These are phyloP conservation scores for human DNA, from an alignment of 2,113 vertebrate species.

Conservation along the genomic window GRCh38 chr3:139353501-139354000, in stretches of 20 bases:
- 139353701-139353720: not conserved
- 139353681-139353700: not conserved
- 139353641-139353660: not conserved
- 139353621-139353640: not conserved
- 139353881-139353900: not conserved
- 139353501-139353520: not conserved
- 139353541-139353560: not conserved
- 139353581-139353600: not conserved
- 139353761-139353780: not conserved
- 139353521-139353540: not conserved
- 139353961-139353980: not conserved
- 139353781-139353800: not conserved
- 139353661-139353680: not conserved
- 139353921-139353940: not conserved
- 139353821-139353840: not conserved
- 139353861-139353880: not conserved
- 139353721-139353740: not conserved
- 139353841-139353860: not conserved
- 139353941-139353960: slow-evolving; percentile 20
- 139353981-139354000: not conserved
- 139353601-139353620: not conserved
- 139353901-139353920: not conserved
- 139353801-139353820: not conserved
- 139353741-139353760: not conserved
- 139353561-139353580: not conserved